Evolutionary conservation across 2,888 invertebrate genomes (phyloP).

Genomic region (Tribolium freemani): DNA sequence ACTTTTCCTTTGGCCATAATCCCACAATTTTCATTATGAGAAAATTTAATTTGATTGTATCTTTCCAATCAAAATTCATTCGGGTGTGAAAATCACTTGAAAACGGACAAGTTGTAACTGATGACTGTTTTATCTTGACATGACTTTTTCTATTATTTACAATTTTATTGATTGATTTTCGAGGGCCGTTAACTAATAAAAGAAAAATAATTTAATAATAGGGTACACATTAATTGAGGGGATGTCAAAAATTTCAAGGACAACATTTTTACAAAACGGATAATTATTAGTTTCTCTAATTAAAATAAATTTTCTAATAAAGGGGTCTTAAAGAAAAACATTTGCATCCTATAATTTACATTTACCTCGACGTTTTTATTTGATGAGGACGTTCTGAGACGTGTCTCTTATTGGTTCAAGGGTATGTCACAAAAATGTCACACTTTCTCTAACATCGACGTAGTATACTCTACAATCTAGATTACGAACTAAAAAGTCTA

Average conservation of each 20-base stretch:
- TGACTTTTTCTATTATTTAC: conserved; percentile 15
- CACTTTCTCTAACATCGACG: too few relatives aligned
- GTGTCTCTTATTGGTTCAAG: too few relatives aligned
- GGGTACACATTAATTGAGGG: neutral
- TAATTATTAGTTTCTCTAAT: neutral
- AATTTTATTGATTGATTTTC: conserved; percentile 13
- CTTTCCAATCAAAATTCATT: conserved; percentile 9
- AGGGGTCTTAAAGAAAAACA: neutral
- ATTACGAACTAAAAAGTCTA: too few relatives aligned
- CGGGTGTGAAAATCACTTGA: neutral
- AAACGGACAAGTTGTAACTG: neutral
- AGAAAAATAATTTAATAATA: conserved; percentile 15
- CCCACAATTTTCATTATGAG: conserved; percentile 1
- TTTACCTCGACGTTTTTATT: too few relatives aligned
- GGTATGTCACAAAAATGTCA: too few relatives aligned
- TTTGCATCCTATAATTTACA: too few relatives aligned
- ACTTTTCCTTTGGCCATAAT: conserved; percentile 9
- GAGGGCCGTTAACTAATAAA: conserved; percentile 21
- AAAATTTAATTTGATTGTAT: conserved; percentile 5
- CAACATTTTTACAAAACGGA: neutral
- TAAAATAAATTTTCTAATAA: neutral
- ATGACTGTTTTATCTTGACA: neutral
- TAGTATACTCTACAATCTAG: too few relatives aligned
- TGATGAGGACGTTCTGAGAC: too few relatives aligned
- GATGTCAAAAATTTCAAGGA: conserved; percentile 2